Evolutionary conservation across 2,113 vertebrate genomes (phyloP), one percentile per base, ranked within the genome.

Genomic region (Anoura caudifer): DNA sequence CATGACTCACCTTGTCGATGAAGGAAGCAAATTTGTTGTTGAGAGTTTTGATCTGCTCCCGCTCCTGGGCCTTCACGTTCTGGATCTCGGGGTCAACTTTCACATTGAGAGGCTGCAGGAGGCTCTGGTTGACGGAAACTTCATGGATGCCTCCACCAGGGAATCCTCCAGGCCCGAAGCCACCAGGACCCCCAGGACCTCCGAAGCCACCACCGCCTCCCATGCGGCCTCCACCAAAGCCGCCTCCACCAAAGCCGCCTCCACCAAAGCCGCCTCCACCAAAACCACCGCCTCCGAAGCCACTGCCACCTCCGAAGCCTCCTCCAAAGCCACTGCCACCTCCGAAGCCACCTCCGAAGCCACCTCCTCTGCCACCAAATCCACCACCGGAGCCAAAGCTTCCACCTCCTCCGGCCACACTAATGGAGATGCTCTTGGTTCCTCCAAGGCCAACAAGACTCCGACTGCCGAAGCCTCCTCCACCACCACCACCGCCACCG

Each of bases 21-120:
- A 98, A 98, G 79, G 85, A 52, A 16, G 98, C 98, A 81, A 98
- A 98, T 67, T 97, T 97, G 95, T 98, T 96, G 84, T 98, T 98
- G 80, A 98, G 98, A 7, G 59, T 59, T 93, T 97, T 98, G 85
- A 98, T 98, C 96, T 98, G 95, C 28, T 98, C 97, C 36, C 95
- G 43, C 65, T 98, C 98, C 54, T 96, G 96, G 26, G 96, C 76
- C 82, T 97, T 97, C 63, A 97, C 91, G 0, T 94, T 96, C 87
- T 97, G 95, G 50, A 97, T 93, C 69, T 97, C 97, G 0, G 97
- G 97, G 65, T 99, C 99, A 26, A 99, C 98, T 98, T 99, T 98
- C 97, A 99, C 97, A 76, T 99, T 98, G 33, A 99, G 98, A 22
- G 99, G 99, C 8, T 99, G 98, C 98, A 99, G 98, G 72, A 99